Conservation (phyloP, 2,113 vertebrate genomes). For the Mus pahari region DNA sequence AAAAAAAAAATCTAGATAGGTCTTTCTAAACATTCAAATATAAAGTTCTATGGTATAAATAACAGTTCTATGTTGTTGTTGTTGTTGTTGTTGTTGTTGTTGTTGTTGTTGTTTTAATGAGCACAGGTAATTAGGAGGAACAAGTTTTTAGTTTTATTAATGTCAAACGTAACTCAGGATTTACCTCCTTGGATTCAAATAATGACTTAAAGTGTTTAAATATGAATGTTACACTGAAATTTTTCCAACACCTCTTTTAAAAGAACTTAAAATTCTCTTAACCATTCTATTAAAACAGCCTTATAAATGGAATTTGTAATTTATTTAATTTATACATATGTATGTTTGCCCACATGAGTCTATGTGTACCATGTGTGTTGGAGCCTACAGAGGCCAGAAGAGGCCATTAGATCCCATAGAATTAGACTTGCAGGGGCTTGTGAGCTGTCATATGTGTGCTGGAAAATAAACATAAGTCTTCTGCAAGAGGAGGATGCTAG, state of each 20-base stretch:
- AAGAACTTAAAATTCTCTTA: slow-evolving; percentile 1
- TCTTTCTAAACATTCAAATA: not conserved
- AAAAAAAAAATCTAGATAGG: not conserved
- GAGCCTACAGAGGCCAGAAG: not conserved
- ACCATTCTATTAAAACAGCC: not conserved
- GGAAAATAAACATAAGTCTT: not conserved
- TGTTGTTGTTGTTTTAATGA: not conserved
- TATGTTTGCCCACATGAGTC: not conserved
- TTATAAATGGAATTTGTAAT: not conserved
- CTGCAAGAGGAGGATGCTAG: not conserved
- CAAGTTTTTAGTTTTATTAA: slow-evolving; percentile 1
- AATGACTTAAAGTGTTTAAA: slow-evolving; percentile 21
- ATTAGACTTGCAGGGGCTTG: not conserved
- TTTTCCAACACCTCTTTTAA: slow-evolving; percentile 1
- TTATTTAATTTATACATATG: not conserved
- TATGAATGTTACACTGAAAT: not conserved
- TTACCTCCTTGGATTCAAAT: not conserved
- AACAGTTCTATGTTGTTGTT: not conserved
- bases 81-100: no score
- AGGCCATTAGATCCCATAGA: not conserved
- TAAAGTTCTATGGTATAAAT: not conserved
- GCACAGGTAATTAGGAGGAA: not conserved
- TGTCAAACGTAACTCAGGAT: not conserved
- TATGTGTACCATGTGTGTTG: not conserved
- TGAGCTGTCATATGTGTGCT: not conserved